These are phyloP conservation scores for Dallia pectoralis DNA, from an alignment of 2,797 vertebrate genomes.

Conservation along the genomic window DNA sequence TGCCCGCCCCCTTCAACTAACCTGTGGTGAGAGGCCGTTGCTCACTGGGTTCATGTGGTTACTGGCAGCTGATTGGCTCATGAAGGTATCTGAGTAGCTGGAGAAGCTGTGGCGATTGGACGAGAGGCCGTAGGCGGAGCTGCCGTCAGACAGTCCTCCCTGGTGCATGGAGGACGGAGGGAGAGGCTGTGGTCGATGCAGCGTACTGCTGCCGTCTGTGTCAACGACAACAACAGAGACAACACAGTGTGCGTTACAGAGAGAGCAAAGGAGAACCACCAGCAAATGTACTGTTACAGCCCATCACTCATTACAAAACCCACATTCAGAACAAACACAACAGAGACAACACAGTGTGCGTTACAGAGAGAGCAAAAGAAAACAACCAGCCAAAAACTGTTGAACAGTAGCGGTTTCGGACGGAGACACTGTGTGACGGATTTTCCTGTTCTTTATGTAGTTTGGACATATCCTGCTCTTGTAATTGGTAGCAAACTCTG, in stretches of 20 bases:
- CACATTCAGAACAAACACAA: background rate
- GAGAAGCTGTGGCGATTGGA: conserved; percentile 88
- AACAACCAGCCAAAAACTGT: no score
- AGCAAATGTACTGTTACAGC: conserved; percentile 13
- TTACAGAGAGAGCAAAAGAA: no score
- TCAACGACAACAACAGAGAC: conserved; percentile 1
- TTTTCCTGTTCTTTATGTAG: conserved; percentile 12
- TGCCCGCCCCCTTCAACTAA: conserved; percentile 41
- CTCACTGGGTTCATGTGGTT: conserved; percentile 93
- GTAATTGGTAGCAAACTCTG: conserved; percentile 7
- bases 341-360: no score
- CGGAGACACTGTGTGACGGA: conserved; percentile 1
- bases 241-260: background rate
- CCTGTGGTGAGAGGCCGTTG: conserved; percentile 94
- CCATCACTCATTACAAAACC: background rate
- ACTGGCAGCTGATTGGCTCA: conserved; percentile 83
- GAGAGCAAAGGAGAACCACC: background rate
- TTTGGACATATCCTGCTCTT: conserved; percentile 12
- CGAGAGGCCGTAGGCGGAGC: conserved; percentile 84
- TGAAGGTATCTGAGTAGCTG: conserved; percentile 93
- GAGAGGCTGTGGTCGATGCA: conserved; percentile 92
- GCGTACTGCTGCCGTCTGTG: conserved; percentile 83
- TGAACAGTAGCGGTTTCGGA: no score
- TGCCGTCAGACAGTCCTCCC: conserved; percentile 78
- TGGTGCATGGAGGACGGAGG: conserved; percentile 96